A percentile compares a stretch with the other conserved stretches of the same genome.
Evolutionary conservation across 2,797 vertebrate genomes (phyloP).

Genomic region (Pangasius sanitwongsei): DNA sequence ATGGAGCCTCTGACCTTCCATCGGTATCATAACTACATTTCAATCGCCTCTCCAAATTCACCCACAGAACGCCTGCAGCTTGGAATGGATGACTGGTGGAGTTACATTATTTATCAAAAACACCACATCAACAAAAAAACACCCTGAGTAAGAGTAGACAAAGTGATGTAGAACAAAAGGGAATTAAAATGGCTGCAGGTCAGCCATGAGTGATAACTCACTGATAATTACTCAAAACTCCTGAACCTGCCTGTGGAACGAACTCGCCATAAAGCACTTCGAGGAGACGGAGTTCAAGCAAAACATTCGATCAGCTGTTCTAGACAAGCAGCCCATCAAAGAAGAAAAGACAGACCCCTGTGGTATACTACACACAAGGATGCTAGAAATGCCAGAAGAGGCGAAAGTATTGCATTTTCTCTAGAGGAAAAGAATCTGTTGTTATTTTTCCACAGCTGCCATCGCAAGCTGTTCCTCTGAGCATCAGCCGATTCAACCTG

Average conservation of each 20-base stretch:
- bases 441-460: constrained; percentile 14
- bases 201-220: not conserved
- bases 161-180: constrained; percentile 5
- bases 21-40: constrained; percentile 17
- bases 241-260: constrained; percentile 15
- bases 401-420: not conserved
- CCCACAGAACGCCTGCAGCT: constrained; percentile 8
- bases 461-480: not conserved
- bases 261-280: constrained; percentile 14
- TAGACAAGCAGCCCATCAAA: not conserved
- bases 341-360: not conserved
- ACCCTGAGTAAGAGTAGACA: not conserved
- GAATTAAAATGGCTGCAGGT: constrained; percentile 16
- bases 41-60: not conserved
- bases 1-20: not conserved
- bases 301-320: constrained; percentile 20
- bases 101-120: constrained; percentile 51
- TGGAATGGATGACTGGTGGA: constrained; percentile 1
- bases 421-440: not conserved
- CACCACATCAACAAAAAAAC: constrained; percentile 25
- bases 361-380: not conserved
- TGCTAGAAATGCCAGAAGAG: not conserved
- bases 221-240: constrained; percentile 43
- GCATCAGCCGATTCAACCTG: not conserved
- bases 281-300: not conserved